phyloP scores from a whole-genome alignment of 2,888 invertebrate genomes.

The Andrena praecox region DNA sequence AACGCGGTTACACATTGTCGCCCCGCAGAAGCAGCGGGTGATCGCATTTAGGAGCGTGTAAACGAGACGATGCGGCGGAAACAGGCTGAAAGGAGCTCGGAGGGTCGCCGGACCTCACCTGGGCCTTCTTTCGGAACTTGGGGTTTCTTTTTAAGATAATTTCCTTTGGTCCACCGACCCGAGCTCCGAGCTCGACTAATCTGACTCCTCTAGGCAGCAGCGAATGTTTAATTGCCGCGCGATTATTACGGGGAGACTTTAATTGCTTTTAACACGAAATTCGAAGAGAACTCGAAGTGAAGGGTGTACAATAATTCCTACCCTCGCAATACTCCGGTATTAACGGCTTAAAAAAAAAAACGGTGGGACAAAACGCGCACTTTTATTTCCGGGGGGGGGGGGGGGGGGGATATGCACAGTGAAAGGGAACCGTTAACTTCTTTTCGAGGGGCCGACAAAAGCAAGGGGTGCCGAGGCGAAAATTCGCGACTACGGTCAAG shows the following conservation, averaged over 20 bases:
- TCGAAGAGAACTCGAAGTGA: too few species aligned
- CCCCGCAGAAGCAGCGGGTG: constrained; percentile 31
- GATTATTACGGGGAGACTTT: too few species aligned
- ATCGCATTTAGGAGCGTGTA: constrained; percentile 36
- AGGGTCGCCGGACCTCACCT: constrained; percentile 11
- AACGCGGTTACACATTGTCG: constrained; percentile 28
- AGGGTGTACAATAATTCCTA: too few species aligned
- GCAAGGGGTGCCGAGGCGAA: not conserved
- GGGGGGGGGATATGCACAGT: not conserved
- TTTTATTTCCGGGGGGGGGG: not conserved
- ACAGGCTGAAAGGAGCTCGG: not conserved
- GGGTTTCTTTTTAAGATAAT: not conserved
- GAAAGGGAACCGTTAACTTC: constrained; percentile 33
- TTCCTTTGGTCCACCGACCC: constrained; percentile 19
- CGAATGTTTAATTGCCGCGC: too few species aligned
- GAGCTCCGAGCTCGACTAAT: not conserved
- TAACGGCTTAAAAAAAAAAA: not conserved
- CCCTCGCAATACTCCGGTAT: not conserved
- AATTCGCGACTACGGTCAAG: not conserved
- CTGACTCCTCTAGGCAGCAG: too few species aligned
- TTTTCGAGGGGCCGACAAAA: constrained; percentile 15
- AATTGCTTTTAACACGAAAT: too few species aligned
- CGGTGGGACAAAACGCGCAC: not conserved
- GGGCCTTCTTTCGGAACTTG: not conserved
- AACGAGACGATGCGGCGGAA: constrained; percentile 1